phyloP scores from a whole-genome alignment of 2,888 invertebrate species.

The Eilema sororculum region DNA sequence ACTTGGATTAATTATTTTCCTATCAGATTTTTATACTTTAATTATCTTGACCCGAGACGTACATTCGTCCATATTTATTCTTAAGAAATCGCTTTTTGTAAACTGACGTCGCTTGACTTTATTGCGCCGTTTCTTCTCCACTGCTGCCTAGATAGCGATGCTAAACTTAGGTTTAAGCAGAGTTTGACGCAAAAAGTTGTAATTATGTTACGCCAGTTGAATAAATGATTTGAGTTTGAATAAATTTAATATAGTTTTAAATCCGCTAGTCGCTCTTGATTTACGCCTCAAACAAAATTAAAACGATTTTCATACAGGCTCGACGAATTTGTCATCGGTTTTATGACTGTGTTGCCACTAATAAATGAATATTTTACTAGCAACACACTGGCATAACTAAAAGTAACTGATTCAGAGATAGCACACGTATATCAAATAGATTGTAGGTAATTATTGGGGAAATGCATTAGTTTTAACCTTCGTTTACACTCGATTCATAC shows the following conservation, averaged over 20 bases:
- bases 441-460: neutral
- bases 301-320: constrained; percentile 58
- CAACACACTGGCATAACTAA: neutral
- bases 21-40: too few relatives aligned
- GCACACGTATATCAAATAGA: neutral
- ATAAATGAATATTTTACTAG: constrained; percentile 43
- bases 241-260: neutral
- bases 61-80: too few relatives aligned
- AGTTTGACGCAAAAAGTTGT: too few relatives aligned
- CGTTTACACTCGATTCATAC: neutral
- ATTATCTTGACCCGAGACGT: too few relatives aligned
- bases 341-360: constrained; percentile 40
- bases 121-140: too few relatives aligned
- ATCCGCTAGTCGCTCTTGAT: constrained; percentile 17
- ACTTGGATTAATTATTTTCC: too few relatives aligned
- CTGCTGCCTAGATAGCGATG: too few relatives aligned
- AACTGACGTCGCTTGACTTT: too few relatives aligned
- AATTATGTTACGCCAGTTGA: too few relatives aligned
- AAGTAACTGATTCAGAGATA: neutral
- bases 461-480: neutral
- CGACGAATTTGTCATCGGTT: constrained; percentile 67
- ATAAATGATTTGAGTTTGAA: too few relatives aligned
- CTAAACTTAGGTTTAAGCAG: too few relatives aligned
- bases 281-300: constrained; percentile 18
- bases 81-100: too few relatives aligned